A percentile compares a stretch with the other conserved stretches of the same genome.
phyloP scores from a whole-genome alignment of 2,113 vertebrate species.

The Phyllostomus hastatus region DNA sequence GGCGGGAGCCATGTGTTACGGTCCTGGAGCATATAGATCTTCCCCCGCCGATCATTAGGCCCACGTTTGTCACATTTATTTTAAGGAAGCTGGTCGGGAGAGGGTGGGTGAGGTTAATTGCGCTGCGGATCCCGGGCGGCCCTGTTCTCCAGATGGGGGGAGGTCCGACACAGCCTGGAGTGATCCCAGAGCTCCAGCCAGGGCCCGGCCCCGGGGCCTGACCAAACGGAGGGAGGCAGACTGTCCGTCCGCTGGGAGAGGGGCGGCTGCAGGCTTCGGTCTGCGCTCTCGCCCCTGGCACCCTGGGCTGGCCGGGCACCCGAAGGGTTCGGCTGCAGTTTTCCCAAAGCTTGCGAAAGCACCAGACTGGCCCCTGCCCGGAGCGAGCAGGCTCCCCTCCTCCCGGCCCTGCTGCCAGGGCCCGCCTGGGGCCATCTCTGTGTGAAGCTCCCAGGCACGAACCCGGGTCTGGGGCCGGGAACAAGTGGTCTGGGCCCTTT shows the following conservation, averaged over 20 bases:
- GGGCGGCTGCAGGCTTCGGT: background rate
- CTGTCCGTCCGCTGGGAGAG: background rate
- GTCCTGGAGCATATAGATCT: slow-evolving; percentile 62
- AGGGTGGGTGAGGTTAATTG: slow-evolving; percentile 73
- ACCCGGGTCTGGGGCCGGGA: background rate
- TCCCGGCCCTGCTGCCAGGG: background rate
- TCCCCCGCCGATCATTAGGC: slow-evolving; percentile 69
- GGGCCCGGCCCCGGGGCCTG: background rate
- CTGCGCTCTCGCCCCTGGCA: background rate
- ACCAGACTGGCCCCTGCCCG: accelerated
- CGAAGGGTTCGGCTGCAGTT: accelerated
- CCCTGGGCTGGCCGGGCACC: background rate
- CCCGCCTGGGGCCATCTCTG: background rate
- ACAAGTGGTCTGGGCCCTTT: background rate
- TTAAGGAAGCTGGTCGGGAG: slow-evolving; percentile 70
- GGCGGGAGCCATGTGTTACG: slow-evolving; percentile 53
- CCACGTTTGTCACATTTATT: slow-evolving; percentile 74
- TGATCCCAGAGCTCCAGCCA: slow-evolving; percentile 35
- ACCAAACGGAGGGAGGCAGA: background rate
- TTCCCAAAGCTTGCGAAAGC: background rate
- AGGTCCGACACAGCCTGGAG: background rate
- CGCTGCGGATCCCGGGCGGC: slow-evolving; percentile 22
- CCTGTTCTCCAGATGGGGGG: slow-evolving; percentile 66
- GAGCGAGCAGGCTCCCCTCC: accelerated
- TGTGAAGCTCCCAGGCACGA: background rate